These are phyloP conservation scores for Drosophila parabipectinata DNA, from an alignment of 1,140 invertebrate genomes.

Conservation along the genomic window DNA sequence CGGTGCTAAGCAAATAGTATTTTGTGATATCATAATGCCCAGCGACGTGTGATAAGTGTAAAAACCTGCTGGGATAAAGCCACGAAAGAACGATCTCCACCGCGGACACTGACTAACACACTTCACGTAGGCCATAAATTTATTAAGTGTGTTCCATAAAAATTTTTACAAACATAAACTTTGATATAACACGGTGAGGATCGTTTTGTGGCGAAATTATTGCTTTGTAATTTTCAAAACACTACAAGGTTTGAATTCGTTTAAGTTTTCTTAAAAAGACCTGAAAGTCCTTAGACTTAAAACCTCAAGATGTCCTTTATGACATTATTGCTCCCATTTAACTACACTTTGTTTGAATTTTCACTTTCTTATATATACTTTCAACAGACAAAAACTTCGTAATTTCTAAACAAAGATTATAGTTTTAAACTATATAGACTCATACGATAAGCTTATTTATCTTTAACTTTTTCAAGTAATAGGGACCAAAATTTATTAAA, in stretches of 20 bases:
- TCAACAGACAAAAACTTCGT: background rate
- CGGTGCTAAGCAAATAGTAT: slow-evolving; percentile 40
- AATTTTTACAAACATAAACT: slow-evolving; percentile 38
- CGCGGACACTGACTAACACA: slow-evolving; percentile 18
- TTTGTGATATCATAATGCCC: slow-evolving; percentile 45
- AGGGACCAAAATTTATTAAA: background rate
- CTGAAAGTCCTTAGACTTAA: too few relatives aligned
- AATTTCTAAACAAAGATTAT: background rate
- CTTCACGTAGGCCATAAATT: slow-evolving; percentile 42
- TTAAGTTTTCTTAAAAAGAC: too few relatives aligned
- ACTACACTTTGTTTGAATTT: too few relatives aligned
- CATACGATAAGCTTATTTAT: background rate
- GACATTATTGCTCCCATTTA: too few relatives aligned
- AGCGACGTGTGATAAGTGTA: slow-evolving; percentile 43
- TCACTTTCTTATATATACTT: too few relatives aligned
- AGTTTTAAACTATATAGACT: background rate
- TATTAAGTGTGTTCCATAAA: slow-evolving; percentile 39
- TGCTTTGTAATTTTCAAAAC: background rate
- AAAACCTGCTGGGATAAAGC: slow-evolving; percentile 34
- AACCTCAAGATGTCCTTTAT: background rate
- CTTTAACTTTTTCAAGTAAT: background rate
- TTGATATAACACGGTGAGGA: slow-evolving; percentile 29
- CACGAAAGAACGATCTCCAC: slow-evolving; percentile 12
- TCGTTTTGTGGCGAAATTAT: slow-evolving; percentile 19
- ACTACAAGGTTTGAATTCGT: background rate